Conservation (phyloP, 2,113 vertebrate genomes). For the Percina caprodes region DNA sequence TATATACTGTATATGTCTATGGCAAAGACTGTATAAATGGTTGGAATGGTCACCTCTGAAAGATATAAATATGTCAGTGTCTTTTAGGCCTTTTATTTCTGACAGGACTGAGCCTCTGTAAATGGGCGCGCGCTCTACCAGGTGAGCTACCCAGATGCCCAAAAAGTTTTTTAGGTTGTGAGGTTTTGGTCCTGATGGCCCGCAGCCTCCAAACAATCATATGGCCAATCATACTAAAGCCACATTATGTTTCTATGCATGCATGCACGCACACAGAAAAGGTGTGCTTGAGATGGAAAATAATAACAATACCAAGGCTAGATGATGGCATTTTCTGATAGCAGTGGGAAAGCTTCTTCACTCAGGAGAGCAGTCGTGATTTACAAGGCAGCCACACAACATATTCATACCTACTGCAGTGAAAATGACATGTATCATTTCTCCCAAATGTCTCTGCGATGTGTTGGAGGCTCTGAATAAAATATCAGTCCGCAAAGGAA, state of each 20-base stretch:
- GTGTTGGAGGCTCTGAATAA: constrained; percentile 65
- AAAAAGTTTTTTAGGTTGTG: no score
- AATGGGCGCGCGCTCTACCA: no score
- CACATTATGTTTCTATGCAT: neutral
- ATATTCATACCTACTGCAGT: constrained; percentile 50
- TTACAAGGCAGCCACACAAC: constrained; percentile 50
- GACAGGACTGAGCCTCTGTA: no score
- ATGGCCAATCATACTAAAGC: neutral
- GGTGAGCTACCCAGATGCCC: no score
- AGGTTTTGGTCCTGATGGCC: no score
- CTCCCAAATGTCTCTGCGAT: constrained; percentile 61
- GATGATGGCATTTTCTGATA: constrained; percentile 17
- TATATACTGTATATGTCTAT: no score
- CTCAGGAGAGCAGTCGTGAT: constrained; percentile 43
- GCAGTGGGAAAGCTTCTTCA: constrained; percentile 32
- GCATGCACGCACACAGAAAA: neutral
- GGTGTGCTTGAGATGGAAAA: constrained; percentile 3
- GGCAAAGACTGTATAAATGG: no score
- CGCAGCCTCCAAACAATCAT: neutral
- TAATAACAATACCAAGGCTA: constrained; percentile 26
- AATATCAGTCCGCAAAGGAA: constrained; percentile 53
- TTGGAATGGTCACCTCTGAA: no score
- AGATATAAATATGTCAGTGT: no score
- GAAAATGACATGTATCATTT: constrained; percentile 65
- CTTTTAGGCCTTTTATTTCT: no score